Percentiles rank a stretch among this genome's conserved stretches.
These are phyloP conservation scores for Smutsia gigantea DNA, from an alignment of 2,797 vertebrate species.

Conservation along the genomic window DNA sequence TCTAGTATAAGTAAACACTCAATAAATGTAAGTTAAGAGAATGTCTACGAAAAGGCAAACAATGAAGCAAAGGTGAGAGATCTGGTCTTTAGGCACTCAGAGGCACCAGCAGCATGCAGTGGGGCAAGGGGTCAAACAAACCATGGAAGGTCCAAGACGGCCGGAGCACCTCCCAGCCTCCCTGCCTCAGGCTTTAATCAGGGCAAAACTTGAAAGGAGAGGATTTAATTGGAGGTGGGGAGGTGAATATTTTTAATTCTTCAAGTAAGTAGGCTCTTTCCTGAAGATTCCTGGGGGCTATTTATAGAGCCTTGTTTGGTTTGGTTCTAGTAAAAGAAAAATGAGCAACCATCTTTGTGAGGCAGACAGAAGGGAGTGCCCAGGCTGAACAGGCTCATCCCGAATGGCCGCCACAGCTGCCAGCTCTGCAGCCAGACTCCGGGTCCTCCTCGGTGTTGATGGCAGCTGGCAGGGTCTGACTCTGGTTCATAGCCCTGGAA, in stretches of 20 bases:
- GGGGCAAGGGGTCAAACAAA: not conserved
- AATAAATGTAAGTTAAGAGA: conserved; percentile 21
- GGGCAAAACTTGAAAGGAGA: conserved; percentile 54
- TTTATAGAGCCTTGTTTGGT: conserved; percentile 72
- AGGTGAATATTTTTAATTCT: conserved; percentile 71
- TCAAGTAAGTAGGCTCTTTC: conserved; percentile 58
- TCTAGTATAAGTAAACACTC: not conserved
- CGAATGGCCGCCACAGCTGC: not conserved
- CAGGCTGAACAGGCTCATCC: conserved; percentile 38
- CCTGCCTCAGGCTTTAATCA: conserved; percentile 30
- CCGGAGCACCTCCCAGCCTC: not conserved
- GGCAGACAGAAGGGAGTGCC: not conserved
- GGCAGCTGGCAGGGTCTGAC: not conserved
- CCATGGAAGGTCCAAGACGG: not conserved
- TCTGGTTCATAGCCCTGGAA: not conserved
- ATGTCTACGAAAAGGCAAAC: not conserved
- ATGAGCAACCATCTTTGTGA: not conserved
- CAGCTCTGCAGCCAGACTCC: rapidly evolving
- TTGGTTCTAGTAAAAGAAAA: conserved; percentile 70
- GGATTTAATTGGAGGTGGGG: conserved; percentile 54
- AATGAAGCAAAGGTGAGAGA: not conserved
- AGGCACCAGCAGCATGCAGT: not conserved
- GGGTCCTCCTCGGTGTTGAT: not conserved
- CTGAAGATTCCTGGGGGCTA: conserved; percentile 63
- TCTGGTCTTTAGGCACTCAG: not conserved